A percentile compares a stretch with the other conserved stretches of the same genome.
phyloP scores from a whole-genome alignment of 1,140 invertebrate species.

The Drosophila leontia region DNA sequence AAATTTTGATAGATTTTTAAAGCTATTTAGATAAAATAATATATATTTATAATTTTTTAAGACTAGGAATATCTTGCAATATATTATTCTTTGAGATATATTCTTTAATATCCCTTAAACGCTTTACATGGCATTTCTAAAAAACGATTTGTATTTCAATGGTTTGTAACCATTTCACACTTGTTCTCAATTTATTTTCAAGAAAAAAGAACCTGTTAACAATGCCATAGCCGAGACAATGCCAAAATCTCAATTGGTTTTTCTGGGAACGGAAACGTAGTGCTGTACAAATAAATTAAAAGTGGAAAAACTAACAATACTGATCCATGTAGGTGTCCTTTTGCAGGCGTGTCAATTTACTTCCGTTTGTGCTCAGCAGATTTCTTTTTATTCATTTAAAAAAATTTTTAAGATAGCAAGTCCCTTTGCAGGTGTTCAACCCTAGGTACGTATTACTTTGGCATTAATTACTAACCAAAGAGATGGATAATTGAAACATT shows the following conservation, averaged over 20 bases:
- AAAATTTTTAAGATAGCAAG: neutral
- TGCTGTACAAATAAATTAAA: constrained; percentile 67
- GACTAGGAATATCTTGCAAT: too few relatives aligned
- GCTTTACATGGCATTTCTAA: neutral
- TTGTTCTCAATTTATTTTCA: constrained; percentile 9
- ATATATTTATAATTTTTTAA: neutral
- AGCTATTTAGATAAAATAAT: too few relatives aligned
- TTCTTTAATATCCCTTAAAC: neutral
- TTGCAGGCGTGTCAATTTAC: constrained; percentile 71
- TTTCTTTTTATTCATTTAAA: neutral
- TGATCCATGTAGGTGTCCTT: constrained; percentile 27
- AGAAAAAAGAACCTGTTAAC: constrained; percentile 5
- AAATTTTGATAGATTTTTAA: too few relatives aligned
- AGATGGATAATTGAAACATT: constrained; percentile 71
- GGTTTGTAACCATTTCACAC: constrained; percentile 4
- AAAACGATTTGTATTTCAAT: neutral
- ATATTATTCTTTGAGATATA: too few relatives aligned
- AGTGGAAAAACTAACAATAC: constrained; percentile 34
- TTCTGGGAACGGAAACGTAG: constrained; percentile 68
- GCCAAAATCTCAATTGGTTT: constrained; percentile 31
- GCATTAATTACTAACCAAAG: constrained; percentile 38
- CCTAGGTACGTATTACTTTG: constrained; percentile 25
- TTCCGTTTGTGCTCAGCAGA: constrained; percentile 43
- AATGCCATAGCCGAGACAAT: constrained; percentile 52
- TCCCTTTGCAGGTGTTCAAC: constrained; percentile 41